These are phyloP conservation scores for Darevskia nairensis DNA, from an alignment of 2,797 vertebrate species.

Conservation along the genomic window DNA sequence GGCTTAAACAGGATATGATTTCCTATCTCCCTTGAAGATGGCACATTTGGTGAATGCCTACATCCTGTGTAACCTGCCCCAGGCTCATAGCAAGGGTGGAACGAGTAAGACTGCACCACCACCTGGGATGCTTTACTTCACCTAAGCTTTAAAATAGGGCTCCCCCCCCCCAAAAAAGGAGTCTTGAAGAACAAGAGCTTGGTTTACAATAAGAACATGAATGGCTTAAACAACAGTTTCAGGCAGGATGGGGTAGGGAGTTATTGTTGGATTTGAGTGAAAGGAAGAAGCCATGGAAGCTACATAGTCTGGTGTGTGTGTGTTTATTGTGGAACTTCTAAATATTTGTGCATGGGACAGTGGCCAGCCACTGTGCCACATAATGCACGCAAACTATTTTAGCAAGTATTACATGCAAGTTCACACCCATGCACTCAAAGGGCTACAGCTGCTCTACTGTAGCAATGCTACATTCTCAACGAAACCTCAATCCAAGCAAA, in stretches of 20 bases:
- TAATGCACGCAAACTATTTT: neutral
- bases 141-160: neutral
- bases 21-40: neutral
- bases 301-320: neutral
- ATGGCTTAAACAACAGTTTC: neutral
- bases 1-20: neutral
- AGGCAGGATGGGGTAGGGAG: neutral
- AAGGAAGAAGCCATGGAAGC: neutral
- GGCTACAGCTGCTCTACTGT: neutral
- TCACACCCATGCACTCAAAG: neutral
- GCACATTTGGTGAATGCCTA: too few species aligned
- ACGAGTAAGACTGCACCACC: too few species aligned
- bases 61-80: too few species aligned
- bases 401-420: neutral
- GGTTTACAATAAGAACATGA: neutral
- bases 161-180: neutral
- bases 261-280: neutral
- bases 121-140: too few species aligned
- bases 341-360: neutral
- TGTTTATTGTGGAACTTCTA: neutral
- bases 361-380: neutral
- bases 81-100: too few species aligned
- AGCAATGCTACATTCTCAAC: neutral
- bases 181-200: neutral
- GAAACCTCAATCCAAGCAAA: neutral